Conservation (phyloP, 1,140 invertebrate genomes). For the Dinoponera quadriceps region DNA sequence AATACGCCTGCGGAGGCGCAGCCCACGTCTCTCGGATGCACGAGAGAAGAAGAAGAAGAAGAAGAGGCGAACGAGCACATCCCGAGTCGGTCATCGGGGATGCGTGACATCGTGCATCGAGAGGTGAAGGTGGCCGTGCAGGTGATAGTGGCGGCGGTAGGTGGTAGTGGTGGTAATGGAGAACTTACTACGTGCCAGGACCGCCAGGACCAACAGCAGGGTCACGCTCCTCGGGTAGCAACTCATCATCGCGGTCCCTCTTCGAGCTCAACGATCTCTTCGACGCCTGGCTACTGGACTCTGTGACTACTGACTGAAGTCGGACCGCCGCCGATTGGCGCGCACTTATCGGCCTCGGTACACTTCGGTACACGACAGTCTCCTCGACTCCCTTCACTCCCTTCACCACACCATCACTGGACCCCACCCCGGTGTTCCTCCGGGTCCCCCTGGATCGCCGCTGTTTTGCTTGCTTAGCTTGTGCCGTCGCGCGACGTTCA, state of each 20-base stretch:
- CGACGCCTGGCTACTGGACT: constrained; percentile 72
- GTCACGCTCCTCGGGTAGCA: constrained; percentile 72
- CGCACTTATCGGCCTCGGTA: constrained; percentile 73
- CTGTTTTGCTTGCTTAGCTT: constrained; percentile 53
- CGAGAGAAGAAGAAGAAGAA: constrained; percentile 18
- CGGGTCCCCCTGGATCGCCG: constrained; percentile 5
- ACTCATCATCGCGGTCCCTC: constrained; percentile 75
- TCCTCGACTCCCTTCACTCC: constrained; percentile 75
- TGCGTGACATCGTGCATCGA: constrained; percentile 5
- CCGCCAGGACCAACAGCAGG: constrained; percentile 77
- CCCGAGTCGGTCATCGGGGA: neutral
- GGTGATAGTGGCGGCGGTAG: constrained; percentile 10
- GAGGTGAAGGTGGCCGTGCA: neutral
- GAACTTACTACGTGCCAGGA: constrained; percentile 72
- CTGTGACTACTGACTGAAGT: constrained; percentile 82
- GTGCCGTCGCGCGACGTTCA: constrained; percentile 24
- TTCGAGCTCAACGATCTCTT: constrained; percentile 51
- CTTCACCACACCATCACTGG: constrained; percentile 48
- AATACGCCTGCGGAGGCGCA: constrained; percentile 48
- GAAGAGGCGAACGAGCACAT: neutral
- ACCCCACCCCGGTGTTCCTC: constrained; percentile 58
- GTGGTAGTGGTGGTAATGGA: constrained; percentile 33
- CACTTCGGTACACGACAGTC: constrained; percentile 52
- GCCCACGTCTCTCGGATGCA: constrained; percentile 11
- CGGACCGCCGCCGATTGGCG: constrained; percentile 60